Conservation (phyloP, 2,113 vertebrate genomes). For the Engystomops pustulosus region DNA sequence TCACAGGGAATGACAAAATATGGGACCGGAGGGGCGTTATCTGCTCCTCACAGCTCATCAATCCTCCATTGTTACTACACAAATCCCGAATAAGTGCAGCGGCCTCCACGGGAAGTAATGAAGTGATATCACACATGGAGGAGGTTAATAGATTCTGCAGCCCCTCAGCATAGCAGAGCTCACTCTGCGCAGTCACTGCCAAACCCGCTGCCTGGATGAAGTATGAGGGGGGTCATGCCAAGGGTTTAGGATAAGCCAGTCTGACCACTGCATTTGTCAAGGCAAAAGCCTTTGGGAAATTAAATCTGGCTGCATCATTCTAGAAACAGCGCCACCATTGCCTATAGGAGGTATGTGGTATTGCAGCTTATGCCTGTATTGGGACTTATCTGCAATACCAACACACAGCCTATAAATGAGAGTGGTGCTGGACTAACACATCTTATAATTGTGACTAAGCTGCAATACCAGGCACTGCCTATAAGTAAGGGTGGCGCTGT, state of each 20-base stretch:
- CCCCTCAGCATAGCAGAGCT: neutral
- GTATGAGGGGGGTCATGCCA: conserved; percentile 22
- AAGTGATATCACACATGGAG: conserved; percentile 23
- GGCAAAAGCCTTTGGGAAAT: too few species aligned
- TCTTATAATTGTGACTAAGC: too few species aligned
- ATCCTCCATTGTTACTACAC: conserved; percentile 15
- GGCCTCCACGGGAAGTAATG: conserved; percentile 46
- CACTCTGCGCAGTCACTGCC: neutral
- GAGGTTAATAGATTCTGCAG: conserved; percentile 54
- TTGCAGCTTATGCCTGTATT: too few species aligned
- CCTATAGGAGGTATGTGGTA: too few species aligned
- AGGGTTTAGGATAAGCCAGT: neutral
- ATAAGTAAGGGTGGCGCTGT: too few species aligned
- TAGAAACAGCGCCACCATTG: too few species aligned
- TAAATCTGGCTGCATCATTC: too few species aligned
- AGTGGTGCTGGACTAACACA: too few species aligned
- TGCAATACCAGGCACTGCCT: too few species aligned
- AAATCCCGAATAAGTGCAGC: conserved; percentile 17
- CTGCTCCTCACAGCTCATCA: conserved; percentile 48
- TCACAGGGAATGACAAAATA: conserved; percentile 43
- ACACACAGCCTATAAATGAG: too few species aligned
- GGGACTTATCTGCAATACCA: too few species aligned
- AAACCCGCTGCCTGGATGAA: conserved; percentile 18
- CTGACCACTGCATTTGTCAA: neutral
- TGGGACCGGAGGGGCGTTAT: neutral